phyloP scores from a whole-genome alignment of 2,113 vertebrate genomes.

The Elachura formosa region DNA sequence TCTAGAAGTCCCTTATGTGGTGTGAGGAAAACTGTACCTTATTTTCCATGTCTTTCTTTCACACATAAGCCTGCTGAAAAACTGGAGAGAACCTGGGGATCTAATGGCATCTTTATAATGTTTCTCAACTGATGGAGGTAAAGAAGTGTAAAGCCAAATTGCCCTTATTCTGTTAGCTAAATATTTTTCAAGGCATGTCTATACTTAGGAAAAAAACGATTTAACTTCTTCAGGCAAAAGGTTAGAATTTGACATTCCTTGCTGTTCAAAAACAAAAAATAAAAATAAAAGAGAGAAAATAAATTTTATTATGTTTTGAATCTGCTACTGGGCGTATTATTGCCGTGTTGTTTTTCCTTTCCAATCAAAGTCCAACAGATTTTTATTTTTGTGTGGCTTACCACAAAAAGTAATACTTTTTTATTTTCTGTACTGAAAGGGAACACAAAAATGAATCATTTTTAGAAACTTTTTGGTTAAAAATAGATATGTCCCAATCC shows the following conservation, averaged over 20 bases:
- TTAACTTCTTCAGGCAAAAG: not conserved
- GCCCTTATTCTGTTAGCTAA: not conserved
- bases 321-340: constrained; percentile 29
- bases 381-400: constrained; percentile 25
- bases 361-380: not conserved
- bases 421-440: constrained; percentile 31
- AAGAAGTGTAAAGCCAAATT: not conserved
- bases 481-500: constrained; percentile 70
- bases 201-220: not conserved
- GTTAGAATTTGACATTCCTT: constrained; percentile 1
- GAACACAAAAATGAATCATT: constrained; percentile 39
- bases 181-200: not conserved
- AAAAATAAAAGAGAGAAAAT: not conserved
- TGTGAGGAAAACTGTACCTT: not conserved
- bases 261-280: not conserved
- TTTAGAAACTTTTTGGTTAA: constrained; percentile 70
- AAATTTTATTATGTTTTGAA: constrained; percentile 55
- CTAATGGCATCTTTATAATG: not conserved
- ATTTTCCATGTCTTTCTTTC: not conserved
- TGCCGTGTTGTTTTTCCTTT: not conserved
- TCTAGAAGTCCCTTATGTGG: not conserved
- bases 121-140: not conserved
- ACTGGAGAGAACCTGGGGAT: not conserved
- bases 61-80: not conserved
- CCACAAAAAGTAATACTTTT: constrained; percentile 22